Evolutionary conservation across 2,113 vertebrate species (phyloP), one percentile per base, ranked within the genome.

Genomic region (Ursus arctos): DNA sequence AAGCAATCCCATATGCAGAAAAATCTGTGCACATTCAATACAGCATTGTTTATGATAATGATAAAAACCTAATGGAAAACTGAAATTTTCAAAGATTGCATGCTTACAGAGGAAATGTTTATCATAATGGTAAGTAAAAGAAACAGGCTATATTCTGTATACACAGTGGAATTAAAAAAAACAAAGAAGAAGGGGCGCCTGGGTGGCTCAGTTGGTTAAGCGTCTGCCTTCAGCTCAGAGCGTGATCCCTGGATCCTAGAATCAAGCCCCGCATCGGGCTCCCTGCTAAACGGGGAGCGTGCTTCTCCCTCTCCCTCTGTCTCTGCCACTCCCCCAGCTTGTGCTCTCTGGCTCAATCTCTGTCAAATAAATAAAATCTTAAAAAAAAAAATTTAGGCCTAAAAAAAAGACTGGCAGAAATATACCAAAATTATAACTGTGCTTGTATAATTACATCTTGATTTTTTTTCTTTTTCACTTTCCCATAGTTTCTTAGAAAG

Each of bases 1-100:
- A 88, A 83, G 31, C 65, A 69, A 51, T 82, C 16, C 22, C 33
- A 63, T 6, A 83, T 22, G 67, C 76, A 77, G 26, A 74, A 81
- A 87, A 57, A 21, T 72, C 80, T 86, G 21, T 63, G 15, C 12
- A 57, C 10, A 21, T 53, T 81, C 59, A 82, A 49, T n/a, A 79
- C 5, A 57, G 22, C 13, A 83, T 14, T 57, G 6, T 5, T 74
- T 76, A 93, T 57, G 57, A 89, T 16, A 86, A 57, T 40, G 11
- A 91, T 40, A 91, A 79, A 93, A 91, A 26, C 36, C 67, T 63
- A 76, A 72, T 47, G 49, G 36, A 43, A 95, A 95, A 57, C 61
- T 47, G 6, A 16, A 49, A 57, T 77, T 96, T 95, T 82, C 67
- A 93, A 90, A 55, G 69, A 79, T 10, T 79, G 57, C 16, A 36